Base-by-base conservation (phyloP, 2,888 invertebrate genomes). In the Latrodectus elegans region DNA sequence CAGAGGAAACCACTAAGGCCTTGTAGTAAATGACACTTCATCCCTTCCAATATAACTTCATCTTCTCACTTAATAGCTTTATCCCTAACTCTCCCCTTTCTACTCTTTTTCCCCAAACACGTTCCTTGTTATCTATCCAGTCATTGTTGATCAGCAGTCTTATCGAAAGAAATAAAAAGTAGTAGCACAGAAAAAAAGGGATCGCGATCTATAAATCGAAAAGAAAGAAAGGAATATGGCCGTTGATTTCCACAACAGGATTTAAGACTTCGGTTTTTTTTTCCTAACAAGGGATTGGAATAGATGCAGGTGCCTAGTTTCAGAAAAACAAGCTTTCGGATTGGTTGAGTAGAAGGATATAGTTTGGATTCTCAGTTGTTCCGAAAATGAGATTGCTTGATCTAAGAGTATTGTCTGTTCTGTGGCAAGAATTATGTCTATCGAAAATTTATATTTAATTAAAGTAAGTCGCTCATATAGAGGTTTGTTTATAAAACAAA, bases 21-120 rank as follows among this genome's bases (percentile, higher is more conserved):
- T 26, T 26, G 70, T 68, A 79, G 70, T 79, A 79, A 79, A 79
- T 70, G 79, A 70, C 79, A 79, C 79, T 55, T 60, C 70, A 79
- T 79, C 79, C 71, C 71, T 55, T 79, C 68, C 79, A 71, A 70
- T 79, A 79, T 79, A 79, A 79, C 79, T 79, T 79, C 79, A 79
- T 79, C 79, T 79, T 60, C 60, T 76, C 71, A 38, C 79, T 79
- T 79, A 79, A 79, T 79, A 79, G 79, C 79, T 79, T 79, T 79
- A 79, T 79, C 79, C 79, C 60, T 79, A n/a, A 17, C 49, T 8
- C 12, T 38, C 22, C 51, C 65, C 11, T 11, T 26, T 26, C 26
- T 51, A 15, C 60, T 8, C 60, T 1, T 22, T 64, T 55, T 26
- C 1, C 55, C 26, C 8, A 38, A 15, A 17, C 38, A 53, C 6